Evolutionary conservation across 1,140 invertebrate genomes (phyloP).

Genomic region (Trichogramma pretiosum): DNA sequence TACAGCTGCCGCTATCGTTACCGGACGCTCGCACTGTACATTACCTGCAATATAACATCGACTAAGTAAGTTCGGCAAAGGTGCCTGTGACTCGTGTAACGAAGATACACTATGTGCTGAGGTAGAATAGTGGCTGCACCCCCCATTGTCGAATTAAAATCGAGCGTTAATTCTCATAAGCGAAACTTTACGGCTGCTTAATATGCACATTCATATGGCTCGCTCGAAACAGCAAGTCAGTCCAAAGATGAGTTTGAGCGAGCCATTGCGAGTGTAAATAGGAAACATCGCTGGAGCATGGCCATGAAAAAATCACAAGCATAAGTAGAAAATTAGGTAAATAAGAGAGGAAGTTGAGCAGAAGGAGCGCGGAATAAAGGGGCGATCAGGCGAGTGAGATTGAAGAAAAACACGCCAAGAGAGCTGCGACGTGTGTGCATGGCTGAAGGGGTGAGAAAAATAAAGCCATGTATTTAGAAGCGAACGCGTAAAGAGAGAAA

Average conservation of each 20-base stretch:
- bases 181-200: conserved; percentile 28
- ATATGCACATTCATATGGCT: too few species aligned
- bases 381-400: too few species aligned
- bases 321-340: conserved; percentile 26
- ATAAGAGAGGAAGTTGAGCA: conserved; percentile 6
- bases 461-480: conserved; percentile 3
- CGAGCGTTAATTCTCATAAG: conserved; percentile 38
- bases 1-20: too few species aligned
- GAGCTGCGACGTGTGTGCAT: too few species aligned
- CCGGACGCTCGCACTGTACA: too few species aligned
- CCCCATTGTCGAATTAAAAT: conserved; percentile 19
- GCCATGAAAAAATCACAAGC: conserved; percentile 24
- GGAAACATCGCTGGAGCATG: background rate
- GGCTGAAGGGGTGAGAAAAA: background rate
- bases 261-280: background rate
- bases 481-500: background rate
- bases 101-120: conserved; percentile 16
- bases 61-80: too few species aligned
- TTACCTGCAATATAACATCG: too few species aligned
- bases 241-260: background rate
- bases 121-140: too few species aligned
- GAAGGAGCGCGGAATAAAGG: conserved; percentile 1
- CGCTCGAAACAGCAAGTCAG: background rate
- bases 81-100: conserved; percentile 9
- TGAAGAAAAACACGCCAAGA: too few species aligned